Base-by-base conservation (phyloP, 2,888 invertebrate species). In the Dichetophora obliterata region DNA sequence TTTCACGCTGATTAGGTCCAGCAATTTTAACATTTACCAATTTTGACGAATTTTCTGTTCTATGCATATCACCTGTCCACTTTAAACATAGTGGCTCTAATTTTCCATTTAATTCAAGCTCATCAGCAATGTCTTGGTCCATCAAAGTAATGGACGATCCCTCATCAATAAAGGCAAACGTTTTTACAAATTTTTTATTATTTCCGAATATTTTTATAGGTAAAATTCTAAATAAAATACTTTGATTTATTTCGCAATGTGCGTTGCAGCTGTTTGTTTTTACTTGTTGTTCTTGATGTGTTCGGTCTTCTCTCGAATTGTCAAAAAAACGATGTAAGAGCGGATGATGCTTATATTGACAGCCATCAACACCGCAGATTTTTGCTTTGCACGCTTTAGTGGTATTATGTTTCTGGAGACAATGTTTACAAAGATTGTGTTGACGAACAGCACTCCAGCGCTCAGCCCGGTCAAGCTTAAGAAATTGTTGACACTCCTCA, bases 11-110 rank as follows among this genome's bases (percentile, higher is more conserved):
- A 59, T 59, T 24, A 24, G 19, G 19, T 19, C 59, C 59, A 19
- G 59, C n/a, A 59, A 59, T 59, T 24, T 59, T 14, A 24, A 59
- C 22, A 14, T 19, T 59, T 59, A 59, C 14, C 24, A 14, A 5
- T 11, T 70, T 9, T 61, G 61, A 74, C 43, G 6, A 34, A 6
- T 61, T 61, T 73, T 69, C 73, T 5, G 9, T 59, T 61, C 76
- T 69, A 52, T 61, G 59, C 70, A 52, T 52, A 52, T 19, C 52
- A 57, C 65, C 65, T n/a, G 63, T 73, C n/a, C n/a, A n/a, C n/a
- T n/a, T n/a, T n/a, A n/a, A n/a, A n/a, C n/a, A n/a, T n/a, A n/a
- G n/a, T n/a, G n/a, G 73, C 14, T 73, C 63, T 9, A 52, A 22
- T 14, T 31, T 50, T 8, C 73, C 73, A 9, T 48, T 43, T 52